Conservation (phyloP, 2,797 vertebrate species). For the Hozukius guyotensis region DNA sequence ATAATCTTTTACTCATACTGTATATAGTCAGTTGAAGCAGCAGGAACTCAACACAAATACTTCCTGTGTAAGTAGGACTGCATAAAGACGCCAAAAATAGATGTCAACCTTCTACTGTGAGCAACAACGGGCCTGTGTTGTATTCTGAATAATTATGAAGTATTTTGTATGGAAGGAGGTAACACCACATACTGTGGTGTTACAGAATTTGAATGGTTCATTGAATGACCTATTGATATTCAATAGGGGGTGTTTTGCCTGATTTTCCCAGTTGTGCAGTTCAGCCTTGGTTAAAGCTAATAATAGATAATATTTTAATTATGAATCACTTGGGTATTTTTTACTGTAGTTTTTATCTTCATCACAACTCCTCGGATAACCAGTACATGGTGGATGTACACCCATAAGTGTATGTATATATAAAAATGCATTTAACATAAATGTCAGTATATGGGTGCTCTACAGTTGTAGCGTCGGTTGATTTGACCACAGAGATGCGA, state of each 20-base stretch:
- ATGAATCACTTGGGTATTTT: not conserved
- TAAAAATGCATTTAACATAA: no score
- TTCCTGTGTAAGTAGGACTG: not conserved
- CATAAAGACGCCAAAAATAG: not conserved
- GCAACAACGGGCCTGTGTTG: not conserved
- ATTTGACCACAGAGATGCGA: no score
- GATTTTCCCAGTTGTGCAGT: not conserved
- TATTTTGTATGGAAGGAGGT: not conserved
- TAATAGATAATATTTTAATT: not conserved
- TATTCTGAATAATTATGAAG: not conserved
- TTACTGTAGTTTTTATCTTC: not conserved
- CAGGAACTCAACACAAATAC: not conserved
- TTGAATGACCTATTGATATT: not conserved
- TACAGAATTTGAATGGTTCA: not conserved
- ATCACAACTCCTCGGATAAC: not conserved
- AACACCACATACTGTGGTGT: not conserved
- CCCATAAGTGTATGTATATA: no score
- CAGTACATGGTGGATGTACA: not conserved
- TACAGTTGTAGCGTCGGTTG: rapidly evolving
- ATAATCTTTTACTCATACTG: not conserved
- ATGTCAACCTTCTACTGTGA: not conserved
- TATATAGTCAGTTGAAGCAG: not conserved
- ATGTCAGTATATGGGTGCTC: no score
- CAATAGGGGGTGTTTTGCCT: not conserved
- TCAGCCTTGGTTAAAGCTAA: not conserved